Percentiles rank a stretch among this genome's conserved stretches.
Conservation (phyloP, 2,888 invertebrate genomes). For the Xestia ashworthii region DNA sequence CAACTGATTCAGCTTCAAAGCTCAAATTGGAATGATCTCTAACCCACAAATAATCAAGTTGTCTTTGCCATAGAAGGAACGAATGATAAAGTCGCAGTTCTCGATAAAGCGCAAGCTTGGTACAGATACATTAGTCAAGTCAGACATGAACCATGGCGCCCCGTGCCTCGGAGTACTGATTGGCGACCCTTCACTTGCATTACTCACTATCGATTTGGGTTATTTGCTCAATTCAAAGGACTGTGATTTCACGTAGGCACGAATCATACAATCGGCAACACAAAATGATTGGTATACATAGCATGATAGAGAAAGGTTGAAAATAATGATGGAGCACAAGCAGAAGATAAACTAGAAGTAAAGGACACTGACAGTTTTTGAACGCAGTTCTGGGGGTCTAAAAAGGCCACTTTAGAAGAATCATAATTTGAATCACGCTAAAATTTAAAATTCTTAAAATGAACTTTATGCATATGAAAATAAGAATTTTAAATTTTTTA, state of each 20-base stretch:
- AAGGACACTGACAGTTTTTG: too few relatives aligned
- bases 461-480: too few relatives aligned
- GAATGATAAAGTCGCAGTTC: conserved; percentile 28
- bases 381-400: too few relatives aligned
- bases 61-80: conserved; percentile 21
- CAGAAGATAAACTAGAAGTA: background rate
- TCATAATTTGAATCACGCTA: too few relatives aligned
- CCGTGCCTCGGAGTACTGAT: conserved; percentile 35
- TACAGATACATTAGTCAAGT: conserved; percentile 42
- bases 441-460: too few relatives aligned
- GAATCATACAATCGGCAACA: conserved; percentile 1
- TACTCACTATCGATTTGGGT: conserved; percentile 50
- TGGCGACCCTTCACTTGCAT: conserved; percentile 49
- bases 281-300: background rate
- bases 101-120: conserved; percentile 26
- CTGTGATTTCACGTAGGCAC: conserved; percentile 16
- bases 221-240: conserved; percentile 34
- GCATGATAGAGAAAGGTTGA: background rate
- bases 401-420: too few relatives aligned
- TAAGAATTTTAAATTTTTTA: too few relatives aligned
- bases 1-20: background rate
- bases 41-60: conserved; percentile 4
- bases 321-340: background rate
- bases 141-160: conserved; percentile 46
- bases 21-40: conserved; percentile 3